These are phyloP conservation scores for Ophion slaviceki DNA, from an alignment of 2,888 invertebrate genomes.

Conservation along the genomic window DNA sequence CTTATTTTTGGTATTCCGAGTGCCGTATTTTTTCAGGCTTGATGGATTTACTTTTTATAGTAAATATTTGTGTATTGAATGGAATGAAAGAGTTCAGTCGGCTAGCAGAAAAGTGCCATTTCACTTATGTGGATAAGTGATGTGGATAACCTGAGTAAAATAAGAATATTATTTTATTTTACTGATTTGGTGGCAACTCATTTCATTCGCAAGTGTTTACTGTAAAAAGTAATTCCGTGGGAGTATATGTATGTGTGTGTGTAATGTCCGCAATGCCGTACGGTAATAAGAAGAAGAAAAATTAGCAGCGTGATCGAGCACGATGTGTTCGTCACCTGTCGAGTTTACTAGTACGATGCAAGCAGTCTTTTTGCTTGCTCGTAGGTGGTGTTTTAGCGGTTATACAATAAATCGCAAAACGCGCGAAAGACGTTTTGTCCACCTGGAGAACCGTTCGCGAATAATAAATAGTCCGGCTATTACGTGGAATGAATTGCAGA, in stretches of 20 bases:
- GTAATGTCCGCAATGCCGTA: slow-evolving; percentile 1
- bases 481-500: slow-evolving; percentile 66
- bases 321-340: slow-evolving; percentile 34
- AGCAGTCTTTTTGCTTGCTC: slow-evolving; percentile 5
- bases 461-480: slow-evolving; percentile 63
- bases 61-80: no score
- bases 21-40: no score
- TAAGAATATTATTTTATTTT: no score
- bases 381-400: slow-evolving; percentile 20
- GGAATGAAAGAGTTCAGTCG: no score
- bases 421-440: slow-evolving; percentile 28
- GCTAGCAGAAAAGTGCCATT: no score
- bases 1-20: no score
- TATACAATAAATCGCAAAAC: slow-evolving; percentile 28
- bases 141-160: no score
- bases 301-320: slow-evolving; percentile 48
- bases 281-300: slow-evolving; percentile 31
- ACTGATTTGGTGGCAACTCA: background rate
- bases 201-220: background rate
- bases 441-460: slow-evolving; percentile 44
- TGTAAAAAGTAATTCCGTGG: background rate
- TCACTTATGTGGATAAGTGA: no score
- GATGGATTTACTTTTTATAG: no score
- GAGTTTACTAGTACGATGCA: slow-evolving; percentile 42
- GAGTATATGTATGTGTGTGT: background rate